Percentiles rank a stretch among this genome's conserved stretches.
Evolutionary conservation across 2,113 vertebrate genomes (phyloP).

Genomic region (Pelecanus crispus): DNA sequence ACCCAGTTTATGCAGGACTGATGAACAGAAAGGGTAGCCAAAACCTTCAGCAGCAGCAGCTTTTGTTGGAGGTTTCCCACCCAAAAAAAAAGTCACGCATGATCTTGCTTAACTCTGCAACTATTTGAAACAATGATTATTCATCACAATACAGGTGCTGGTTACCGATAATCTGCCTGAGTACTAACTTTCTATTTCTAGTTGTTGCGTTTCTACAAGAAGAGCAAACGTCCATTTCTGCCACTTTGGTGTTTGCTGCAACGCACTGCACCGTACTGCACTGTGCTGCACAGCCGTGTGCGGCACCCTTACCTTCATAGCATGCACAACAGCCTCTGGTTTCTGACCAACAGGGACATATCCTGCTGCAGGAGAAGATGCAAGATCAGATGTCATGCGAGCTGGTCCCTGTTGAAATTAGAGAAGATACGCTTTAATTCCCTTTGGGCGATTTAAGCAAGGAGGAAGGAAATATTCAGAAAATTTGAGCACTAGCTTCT

Average conservation of each 20-base stretch:
- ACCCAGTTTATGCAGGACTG: not conserved
- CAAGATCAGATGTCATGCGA: slow-evolving; percentile 80
- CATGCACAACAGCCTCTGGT: slow-evolving; percentile 92
- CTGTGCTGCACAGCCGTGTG: fast-evolving
- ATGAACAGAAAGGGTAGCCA: not conserved
- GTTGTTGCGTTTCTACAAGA: not conserved
- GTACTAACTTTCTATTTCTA: not conserved
- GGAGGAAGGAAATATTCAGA: not conserved
- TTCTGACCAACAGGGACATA: slow-evolving; percentile 87
- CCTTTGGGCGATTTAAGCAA: not conserved
- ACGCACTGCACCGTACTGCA: not conserved
- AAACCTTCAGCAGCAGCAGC: not conserved
- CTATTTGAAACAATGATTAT: not conserved
- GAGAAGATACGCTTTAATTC: not conserved
- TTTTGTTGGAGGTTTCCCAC: not conserved
- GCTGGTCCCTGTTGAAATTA: slow-evolving; percentile 74
- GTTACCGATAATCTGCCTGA: not conserved
- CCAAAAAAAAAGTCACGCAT: not conserved
- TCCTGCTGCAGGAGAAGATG: slow-evolving; percentile 78
- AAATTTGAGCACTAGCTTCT: not conserved
- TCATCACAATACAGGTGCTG: not conserved
- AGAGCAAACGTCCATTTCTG: not conserved
- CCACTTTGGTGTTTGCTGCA: not conserved
- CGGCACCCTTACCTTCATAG: slow-evolving; percentile 86
- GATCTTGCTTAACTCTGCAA: not conserved